A percentile compares a stretch with the other conserved stretches of the same genome.
These are phyloP conservation scores for Cervus canadensis DNA, from an alignment of 2,113 vertebrate genomes.

Conservation along the genomic window DNA sequence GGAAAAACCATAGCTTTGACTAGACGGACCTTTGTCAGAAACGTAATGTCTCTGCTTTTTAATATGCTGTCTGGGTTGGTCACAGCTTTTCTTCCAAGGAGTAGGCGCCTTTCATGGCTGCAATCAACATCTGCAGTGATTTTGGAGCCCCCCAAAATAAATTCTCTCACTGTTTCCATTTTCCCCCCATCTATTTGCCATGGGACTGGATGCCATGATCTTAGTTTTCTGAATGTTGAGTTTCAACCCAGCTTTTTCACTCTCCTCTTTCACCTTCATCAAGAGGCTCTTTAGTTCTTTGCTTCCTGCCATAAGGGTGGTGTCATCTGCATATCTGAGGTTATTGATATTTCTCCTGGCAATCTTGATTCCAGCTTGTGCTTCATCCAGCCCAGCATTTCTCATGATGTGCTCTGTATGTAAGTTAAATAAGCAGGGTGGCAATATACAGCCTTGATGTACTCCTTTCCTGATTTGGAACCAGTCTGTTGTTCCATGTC, in stretches of 20 bases:
- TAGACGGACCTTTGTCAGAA: not conserved
- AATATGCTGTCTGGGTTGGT: not conserved
- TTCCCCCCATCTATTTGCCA: not conserved
- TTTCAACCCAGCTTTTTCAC: not conserved
- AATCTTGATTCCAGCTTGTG: not conserved
- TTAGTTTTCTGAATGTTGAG: not conserved
- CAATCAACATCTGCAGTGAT: not conserved
- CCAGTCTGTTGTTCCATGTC: not conserved
- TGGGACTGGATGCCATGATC: not conserved
- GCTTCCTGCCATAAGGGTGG: not conserved
- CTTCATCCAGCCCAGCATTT: not conserved
- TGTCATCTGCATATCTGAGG: not conserved
- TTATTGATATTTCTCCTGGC: not conserved
- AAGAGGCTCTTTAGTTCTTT: not conserved
- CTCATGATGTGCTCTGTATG: not conserved
- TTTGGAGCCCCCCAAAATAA: not conserved
- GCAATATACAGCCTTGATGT: not conserved
- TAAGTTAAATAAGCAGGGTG: not conserved
- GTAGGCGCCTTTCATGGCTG: not conserved
- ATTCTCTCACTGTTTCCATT: not conserved
- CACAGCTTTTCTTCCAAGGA: not conserved
- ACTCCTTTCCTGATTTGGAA: not conserved
- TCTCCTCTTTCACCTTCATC: not conserved
- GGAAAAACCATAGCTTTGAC: not conserved
- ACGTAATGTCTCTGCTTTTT: not conserved